Evolutionary conservation across 2,113 vertebrate species (phyloP).

Genomic region (Rana temporaria): DNA sequence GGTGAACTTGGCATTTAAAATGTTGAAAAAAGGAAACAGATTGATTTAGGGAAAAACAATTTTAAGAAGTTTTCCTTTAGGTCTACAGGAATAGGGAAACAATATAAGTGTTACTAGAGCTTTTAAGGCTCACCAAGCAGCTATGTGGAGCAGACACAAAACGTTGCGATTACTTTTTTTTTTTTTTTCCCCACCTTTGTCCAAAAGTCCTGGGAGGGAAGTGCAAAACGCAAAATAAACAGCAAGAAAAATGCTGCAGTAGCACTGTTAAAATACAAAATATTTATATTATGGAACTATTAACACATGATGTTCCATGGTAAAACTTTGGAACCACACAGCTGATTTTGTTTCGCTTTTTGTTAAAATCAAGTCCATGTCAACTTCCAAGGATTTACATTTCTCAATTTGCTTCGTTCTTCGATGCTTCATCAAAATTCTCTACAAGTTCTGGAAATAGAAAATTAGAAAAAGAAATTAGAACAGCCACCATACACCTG

Average conservation of each 20-base stretch:
- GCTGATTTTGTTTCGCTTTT: constrained; percentile 68
- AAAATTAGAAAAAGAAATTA: not conserved
- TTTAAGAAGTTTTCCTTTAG: constrained; percentile 78
- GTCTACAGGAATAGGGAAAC: constrained; percentile 75
- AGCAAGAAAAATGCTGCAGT: constrained; percentile 82
- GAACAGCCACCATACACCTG: too few species aligned
- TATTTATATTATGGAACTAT: constrained; percentile 87
- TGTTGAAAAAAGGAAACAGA: constrained; percentile 61
- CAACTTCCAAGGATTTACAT: constrained; percentile 74
- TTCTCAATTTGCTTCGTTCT: constrained; percentile 94
- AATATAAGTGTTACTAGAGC: constrained; percentile 70
- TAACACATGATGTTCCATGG: constrained; percentile 82
- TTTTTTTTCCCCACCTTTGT: constrained; percentile 69
- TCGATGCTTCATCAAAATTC: constrained; percentile 98
- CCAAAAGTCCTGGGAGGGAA: constrained; percentile 79
- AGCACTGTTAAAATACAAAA: constrained; percentile 90
- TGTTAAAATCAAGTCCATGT: constrained; percentile 84
- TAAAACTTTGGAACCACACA: constrained; percentile 85
- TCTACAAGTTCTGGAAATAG: constrained; percentile 91
- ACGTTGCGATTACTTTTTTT: constrained; percentile 67
- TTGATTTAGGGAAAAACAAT: constrained; percentile 62
- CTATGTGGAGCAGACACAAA: constrained; percentile 76
- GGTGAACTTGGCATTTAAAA: not conserved
- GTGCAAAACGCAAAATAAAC: constrained; percentile 89
- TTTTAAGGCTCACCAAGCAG: constrained; percentile 74